Percentiles rank a stretch among this genome's conserved stretches.
Evolutionary conservation across 2,113 vertebrate genomes (phyloP).

Genomic region (Phalacrocorax pelagicus): DNA sequence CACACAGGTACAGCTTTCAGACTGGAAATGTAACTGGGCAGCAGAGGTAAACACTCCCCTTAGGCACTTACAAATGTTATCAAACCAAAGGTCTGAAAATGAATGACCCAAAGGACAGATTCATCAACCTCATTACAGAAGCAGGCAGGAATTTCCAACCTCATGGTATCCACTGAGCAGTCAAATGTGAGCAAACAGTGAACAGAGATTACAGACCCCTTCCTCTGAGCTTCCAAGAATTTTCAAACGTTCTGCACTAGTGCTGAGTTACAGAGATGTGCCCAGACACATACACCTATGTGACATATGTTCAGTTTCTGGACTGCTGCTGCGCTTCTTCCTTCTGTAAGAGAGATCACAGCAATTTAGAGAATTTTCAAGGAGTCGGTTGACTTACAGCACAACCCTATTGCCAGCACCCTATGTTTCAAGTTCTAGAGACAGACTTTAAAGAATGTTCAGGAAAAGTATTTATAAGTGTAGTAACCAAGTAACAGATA

Average conservation of each 20-base stretch:
- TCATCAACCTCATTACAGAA: background rate
- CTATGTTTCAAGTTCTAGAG: background rate
- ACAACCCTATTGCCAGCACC: background rate
- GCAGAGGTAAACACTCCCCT: background rate
- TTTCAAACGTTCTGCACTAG: background rate
- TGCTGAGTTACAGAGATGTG: accelerated
- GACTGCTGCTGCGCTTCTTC: background rate
- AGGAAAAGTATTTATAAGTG: background rate
- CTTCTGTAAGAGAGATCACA: background rate
- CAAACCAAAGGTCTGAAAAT: background rate
- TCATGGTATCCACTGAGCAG: background rate
- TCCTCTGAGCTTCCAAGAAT: background rate
- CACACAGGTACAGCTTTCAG: background rate
- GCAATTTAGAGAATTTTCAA: background rate
- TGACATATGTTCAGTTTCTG: background rate
- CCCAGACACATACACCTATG: background rate
- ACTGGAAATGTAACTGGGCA: background rate
- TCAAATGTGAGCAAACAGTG: background rate
- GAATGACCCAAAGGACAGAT: background rate
- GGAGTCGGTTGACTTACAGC: background rate
- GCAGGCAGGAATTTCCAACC: background rate
- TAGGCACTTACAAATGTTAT: accelerated
- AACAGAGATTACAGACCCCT: background rate
- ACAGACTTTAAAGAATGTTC: background rate
- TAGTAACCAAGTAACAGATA: background rate